A percentile compares a stretch with the other conserved stretches of the same genome.
Evolutionary conservation across 2,113 vertebrate genomes (phyloP).

Genomic region (Strix aluco): DNA sequence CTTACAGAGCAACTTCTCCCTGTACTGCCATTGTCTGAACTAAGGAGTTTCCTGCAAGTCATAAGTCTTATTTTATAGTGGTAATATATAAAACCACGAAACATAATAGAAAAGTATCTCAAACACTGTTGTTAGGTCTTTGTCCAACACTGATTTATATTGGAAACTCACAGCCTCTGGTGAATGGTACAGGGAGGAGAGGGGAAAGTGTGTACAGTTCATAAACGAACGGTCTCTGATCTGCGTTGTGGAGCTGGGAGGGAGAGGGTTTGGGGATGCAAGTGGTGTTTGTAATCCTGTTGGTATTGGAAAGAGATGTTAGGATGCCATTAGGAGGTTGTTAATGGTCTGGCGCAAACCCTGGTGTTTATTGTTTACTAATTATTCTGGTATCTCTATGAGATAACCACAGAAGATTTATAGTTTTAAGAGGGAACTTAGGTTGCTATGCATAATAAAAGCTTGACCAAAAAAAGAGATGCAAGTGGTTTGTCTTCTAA

Average conservation of each 20-base stretch:
- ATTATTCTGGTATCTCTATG: not conserved
- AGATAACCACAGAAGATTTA: not conserved
- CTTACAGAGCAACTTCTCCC: not conserved
- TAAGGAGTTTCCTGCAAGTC: not conserved
- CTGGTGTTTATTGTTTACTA: not conserved
- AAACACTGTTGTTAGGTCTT: not conserved
- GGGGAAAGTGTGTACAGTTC: not conserved
- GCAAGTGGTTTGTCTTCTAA: not conserved
- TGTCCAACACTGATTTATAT: not conserved
- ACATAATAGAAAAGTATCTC: conserved; percentile 1
- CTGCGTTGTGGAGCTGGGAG: not conserved
- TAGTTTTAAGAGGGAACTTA: not conserved
- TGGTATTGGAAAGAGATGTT: not conserved
- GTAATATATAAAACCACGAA: conserved; percentile 2
- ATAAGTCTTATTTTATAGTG: not conserved
- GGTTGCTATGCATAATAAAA: conserved; percentile 1
- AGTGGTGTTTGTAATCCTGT: not conserved
- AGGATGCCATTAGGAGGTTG: not conserved
- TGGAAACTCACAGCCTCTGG: not conserved
- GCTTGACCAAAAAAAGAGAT: not conserved
- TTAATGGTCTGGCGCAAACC: not conserved
- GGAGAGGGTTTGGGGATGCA: not conserved
- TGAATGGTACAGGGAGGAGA: not conserved
- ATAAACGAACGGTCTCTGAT: not conserved
- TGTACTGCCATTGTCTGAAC: not conserved